Base-by-base conservation (phyloP, 2,113 vertebrate species). In the Podarcis cretensis region DNA sequence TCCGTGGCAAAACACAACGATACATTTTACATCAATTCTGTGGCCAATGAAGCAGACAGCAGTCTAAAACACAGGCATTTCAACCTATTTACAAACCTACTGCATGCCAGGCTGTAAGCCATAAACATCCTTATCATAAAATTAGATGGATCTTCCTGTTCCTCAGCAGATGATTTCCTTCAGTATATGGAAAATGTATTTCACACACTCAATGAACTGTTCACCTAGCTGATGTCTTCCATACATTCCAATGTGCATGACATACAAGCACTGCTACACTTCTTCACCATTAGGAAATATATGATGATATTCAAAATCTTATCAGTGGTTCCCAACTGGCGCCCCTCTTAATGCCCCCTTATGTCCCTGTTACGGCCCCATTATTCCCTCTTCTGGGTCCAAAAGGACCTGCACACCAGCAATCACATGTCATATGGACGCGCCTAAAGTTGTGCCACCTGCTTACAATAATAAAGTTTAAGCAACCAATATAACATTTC, bases 61-160 rank as follows among this genome's bases (percentile, higher is more conserved):
- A 75, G 54, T 59, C 75, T 59, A 59, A 85, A 75, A 54, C 6
- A 63, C 23, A 59, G 27, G n/a, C 25, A 85, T 74, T 85, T 74
- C 69, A 74, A 74, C 43, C 43, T 57, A 43, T 74, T 84, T 73
- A 57, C 43, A 84, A 73, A 84, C 35, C 69, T 35, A n/a, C 30
- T 85, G 48, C n/a, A 59, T 85, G 48, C n/a, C 69, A 59, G 66
- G 82, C 82, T 71, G 16, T n/a, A 83, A 71, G 40, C 37, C 66
- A 84, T 71, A 71, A 71, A 84, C 81, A 69, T 48, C 30, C 66
- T 48, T 73, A 71, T 84, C 48, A 75, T 75, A 85, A 75, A 63
- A 85, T 85, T 37, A 74, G n/a, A 85, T 75, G 54, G 69, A 75
- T 75, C 54, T 59, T 85, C 18, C 40, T 23, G 68, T 73, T 84